Percentiles rank a stretch among this genome's conserved stretches.
These are phyloP conservation scores for Eristalis arbustorum DNA, from an alignment of 2,888 invertebrate genomes.

Conservation along the genomic window DNA sequence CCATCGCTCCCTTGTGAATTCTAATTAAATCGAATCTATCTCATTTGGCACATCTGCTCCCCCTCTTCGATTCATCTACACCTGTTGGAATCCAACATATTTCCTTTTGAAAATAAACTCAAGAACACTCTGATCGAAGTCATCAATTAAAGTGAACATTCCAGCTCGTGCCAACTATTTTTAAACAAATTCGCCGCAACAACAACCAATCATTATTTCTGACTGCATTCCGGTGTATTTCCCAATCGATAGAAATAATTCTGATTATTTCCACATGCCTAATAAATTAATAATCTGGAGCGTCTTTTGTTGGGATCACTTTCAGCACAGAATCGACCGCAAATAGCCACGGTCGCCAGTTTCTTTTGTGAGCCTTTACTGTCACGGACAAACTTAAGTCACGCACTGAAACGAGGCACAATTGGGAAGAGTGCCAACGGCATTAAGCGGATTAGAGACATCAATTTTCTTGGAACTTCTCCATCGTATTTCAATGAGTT, in stretches of 20 bases:
- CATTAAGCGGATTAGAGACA: slow-evolving; percentile 3
- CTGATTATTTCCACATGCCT: slow-evolving; percentile 16
- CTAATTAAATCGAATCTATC: too few relatives aligned
- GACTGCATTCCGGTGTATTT: background rate
- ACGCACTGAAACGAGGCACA: background rate
- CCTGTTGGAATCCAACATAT: background rate
- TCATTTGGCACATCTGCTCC: too few relatives aligned
- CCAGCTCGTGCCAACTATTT: background rate
- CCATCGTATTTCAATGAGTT: background rate
- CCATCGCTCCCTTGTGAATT: too few relatives aligned
- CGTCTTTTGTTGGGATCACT: slow-evolving; percentile 8
- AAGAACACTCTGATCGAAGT: background rate
- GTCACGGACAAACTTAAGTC: slow-evolving; percentile 32
- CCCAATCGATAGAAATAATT: slow-evolving; percentile 8
- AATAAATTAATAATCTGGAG: slow-evolving; percentile 13
- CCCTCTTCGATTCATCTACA: background rate
- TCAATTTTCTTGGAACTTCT: background rate
- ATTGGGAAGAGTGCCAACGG: slow-evolving; percentile 50
- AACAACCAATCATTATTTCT: background rate
- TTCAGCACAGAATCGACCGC: background rate
- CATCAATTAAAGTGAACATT: background rate
- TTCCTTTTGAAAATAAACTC: background rate
- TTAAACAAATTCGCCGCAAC: background rate
- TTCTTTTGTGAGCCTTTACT: slow-evolving; percentile 26
- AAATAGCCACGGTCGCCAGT: background rate